Base-by-base conservation (phyloP, 1,140 invertebrate genomes). In the Platyscapa corneri region DNA sequence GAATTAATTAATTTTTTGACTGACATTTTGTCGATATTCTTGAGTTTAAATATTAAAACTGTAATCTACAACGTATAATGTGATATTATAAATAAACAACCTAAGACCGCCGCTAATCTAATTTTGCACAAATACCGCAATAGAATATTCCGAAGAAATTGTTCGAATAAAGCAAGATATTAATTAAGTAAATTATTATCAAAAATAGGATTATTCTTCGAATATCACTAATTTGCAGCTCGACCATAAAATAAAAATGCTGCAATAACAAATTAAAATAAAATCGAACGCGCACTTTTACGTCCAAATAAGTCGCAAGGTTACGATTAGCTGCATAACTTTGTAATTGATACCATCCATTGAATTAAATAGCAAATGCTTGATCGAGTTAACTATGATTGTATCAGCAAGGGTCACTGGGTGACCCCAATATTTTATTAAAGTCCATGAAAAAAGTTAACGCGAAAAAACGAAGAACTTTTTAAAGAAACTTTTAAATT, bases 401-500 rank as follows among this genome's bases (percentile, higher is more conserved):
- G 32, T 74, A 74, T 74, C 23, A 42, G 39, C 70, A 74, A 74
- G 70, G 70, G 70, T 42, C 70, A 74, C 27, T 42, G 23, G 39
- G 70, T 74, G 39, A 74, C 70, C 42, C 70, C 70, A 74, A 74
- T 74, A 72, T 42, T 74, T 74, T 74, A 74, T 74, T 74, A 74
- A 42, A 74, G 34, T 42, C 70, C 70, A 23, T 74, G 70, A 74
- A 74, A 74, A 74, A 42, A 74, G 27, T 74, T n/a, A 74, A 74
- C 18, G 18, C n/a, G 1, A 74, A 74, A 42, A 42, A 42, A 27
- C 23, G 8, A 74, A 74, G 39, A 23, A 6, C 18, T 39, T 39
- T 72, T 42, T 18, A 7, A n/a, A 74, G 27, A 27, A 39, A 34
- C n/a, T 42, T n/a, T 74, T 27, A 27, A 23, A 14, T 27, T 60